Base-by-base conservation (phyloP, 2,888 invertebrate species). In the Himalopsyche tibetana region DNA sequence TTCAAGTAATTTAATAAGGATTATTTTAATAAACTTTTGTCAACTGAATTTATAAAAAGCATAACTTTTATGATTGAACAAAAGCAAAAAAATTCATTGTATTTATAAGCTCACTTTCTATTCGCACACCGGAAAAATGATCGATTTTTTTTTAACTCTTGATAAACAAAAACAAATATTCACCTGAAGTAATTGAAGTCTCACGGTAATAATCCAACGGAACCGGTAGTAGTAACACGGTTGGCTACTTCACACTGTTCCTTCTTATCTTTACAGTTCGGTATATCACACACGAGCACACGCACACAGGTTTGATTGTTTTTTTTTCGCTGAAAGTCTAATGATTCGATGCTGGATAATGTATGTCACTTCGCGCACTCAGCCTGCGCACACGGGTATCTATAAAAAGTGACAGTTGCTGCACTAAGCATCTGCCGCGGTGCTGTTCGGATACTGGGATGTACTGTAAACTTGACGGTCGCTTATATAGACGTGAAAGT, bases 401-500 rank as follows among this genome's bases (percentile, higher is more conserved):
- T 82, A 40, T 83, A 80, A 85, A 85, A 85, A 85, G 85, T 85
- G 85, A 84, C 84, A 84, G 83, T 83, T 45, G 82, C 55, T 80
- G 19, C 80, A 80, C 45, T 51, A 82, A 79, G 83, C 28, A 82
- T 85, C 82, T 83, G 86, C 83, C 19, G 86, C 86, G 86, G 51
- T 79, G 82, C 55, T 51, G 74, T 82, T 19, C 55, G 84, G 86
- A 86, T 86, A 88, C 88, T 88, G 87, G 88, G 86, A 83, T 84
- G 85, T 51, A 82, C 45, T 74, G 82, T 56, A 51, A 82, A 82
- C 82, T 80, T 80, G 80, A 51, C 87, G 81, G 83, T 82, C 81
- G 82, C 88, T 88, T 88, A 88, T 88, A 88, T 88, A 88, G 87
- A 88, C 83, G 88, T 83, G 88, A 88, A 88, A 88, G 88, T 88